Percentiles rank a stretch among this genome's conserved stretches.
Evolutionary conservation across 2,113 vertebrate genomes (phyloP).

Genomic region (Odontophorus gujanensis): DNA sequence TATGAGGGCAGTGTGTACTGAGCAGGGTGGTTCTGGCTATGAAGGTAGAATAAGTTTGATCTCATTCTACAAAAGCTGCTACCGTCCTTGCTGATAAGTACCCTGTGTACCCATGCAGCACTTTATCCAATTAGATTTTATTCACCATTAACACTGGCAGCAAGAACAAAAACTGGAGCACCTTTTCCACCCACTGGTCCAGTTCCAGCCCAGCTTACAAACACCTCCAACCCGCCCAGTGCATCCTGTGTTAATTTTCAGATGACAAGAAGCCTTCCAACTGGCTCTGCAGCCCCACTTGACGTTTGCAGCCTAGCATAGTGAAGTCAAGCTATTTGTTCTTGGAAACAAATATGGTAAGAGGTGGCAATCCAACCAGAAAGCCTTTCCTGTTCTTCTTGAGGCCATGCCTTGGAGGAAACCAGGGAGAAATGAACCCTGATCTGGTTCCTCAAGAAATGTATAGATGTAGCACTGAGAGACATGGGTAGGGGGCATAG

Average conservation of each 20-base stretch:
- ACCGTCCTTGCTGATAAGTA: neutral
- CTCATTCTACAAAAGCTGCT: neutral
- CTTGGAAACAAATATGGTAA: neutral
- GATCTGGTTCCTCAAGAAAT: neutral
- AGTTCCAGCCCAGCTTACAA: neutral
- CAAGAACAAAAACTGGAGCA: neutral
- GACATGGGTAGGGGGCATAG: too few species aligned
- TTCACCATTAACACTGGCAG: neutral
- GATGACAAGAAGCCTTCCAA: neutral
- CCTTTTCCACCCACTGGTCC: neutral
- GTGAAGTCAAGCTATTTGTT: neutral
- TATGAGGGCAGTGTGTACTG: neutral
- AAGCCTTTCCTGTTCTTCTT: neutral
- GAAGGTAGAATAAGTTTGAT: neutral
- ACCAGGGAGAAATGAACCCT: neutral
- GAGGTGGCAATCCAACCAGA: neutral
- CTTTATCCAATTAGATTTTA: neutral
- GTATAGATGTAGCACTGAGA: neutral
- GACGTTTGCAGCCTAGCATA: neutral
- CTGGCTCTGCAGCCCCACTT: neutral
- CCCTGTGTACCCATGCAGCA: rapidly evolving
- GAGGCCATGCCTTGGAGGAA: rapidly evolving
- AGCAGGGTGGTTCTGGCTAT: neutral
- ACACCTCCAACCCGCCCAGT: neutral
- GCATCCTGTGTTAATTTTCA: neutral